Evolutionary conservation across 2,888 invertebrate genomes (phyloP).

Genomic region (Tenthredo amoena): DNA sequence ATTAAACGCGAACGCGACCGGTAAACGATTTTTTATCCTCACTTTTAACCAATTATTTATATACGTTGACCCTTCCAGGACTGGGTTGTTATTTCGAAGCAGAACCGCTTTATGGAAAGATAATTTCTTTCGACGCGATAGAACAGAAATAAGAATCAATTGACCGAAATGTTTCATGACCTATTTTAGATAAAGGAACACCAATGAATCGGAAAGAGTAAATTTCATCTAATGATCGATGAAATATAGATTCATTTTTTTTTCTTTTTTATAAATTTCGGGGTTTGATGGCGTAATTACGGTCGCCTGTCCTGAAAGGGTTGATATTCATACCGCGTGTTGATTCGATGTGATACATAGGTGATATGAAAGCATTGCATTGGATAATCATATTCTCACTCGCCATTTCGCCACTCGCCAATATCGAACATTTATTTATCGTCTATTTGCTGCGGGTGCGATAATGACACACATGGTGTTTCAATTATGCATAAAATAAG

Average conservation of each 20-base stretch:
- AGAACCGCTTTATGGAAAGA: not conserved
- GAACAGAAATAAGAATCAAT: no score
- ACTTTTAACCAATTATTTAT: not conserved
- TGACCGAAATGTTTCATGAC: no score
- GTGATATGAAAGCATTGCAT: slow-evolving; percentile 22
- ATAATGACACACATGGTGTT: not conserved
- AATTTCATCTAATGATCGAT: no score
- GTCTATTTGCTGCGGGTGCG: not conserved
- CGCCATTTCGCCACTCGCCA: not conserved
- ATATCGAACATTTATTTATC: not conserved
- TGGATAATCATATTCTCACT: slow-evolving; percentile 11
- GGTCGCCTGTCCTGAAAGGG: not conserved
- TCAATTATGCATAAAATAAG: not conserved
- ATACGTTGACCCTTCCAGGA: not conserved
- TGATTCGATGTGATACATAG: not conserved
- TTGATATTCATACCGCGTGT: not conserved
- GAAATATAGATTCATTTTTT: no score
- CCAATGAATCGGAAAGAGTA: no score
- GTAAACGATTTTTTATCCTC: not conserved
- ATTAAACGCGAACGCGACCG: slow-evolving; percentile 15
- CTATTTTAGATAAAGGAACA: no score
- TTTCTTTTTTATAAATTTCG: no score
- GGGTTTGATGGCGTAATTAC: not conserved
- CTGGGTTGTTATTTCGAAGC: not conserved
- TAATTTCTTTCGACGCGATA: no score